Evolutionary conservation across 1,140 invertebrate genomes (phyloP), one percentile per base, ranked within the genome.

Genomic region (Drosophila pseudoananassae): DNA sequence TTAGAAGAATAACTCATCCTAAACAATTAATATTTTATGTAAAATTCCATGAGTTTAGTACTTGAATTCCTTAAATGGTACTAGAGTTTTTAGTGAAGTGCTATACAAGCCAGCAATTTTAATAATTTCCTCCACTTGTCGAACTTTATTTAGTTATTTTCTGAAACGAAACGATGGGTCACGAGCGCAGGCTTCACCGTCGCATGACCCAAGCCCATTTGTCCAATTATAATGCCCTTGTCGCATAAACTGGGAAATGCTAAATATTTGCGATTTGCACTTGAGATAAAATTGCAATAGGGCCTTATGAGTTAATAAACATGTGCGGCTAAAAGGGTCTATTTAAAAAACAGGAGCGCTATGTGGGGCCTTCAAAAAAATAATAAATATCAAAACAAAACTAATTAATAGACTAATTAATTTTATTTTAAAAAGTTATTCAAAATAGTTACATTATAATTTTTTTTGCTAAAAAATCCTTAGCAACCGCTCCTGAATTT

Each of bases 201-300:
- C 60, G 82, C 82, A 82, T 87, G 82, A 82, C 64, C 74, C 38
- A 23, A 23, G 58, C 59, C 83, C 59, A 87, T 87, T 87, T 88
- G 83, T 88, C 61, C 78, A 88, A 87, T 87, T 87, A 87, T 78
- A 82, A 66, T 59, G 74, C 68, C 38, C 78, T 65, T 74, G 60
- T 54, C 65, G 81, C 78, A 54, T 82, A 87, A 85, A 87, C 76
- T 51, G 40, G 82, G 68, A 84, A 85, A 84, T 64, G 74, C 56
- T 59, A 72, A 80, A 76, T 82, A 76, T 53, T 51, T 46, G 45
- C 36, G 82, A 87, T 87, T 78, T 88, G 78, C 70, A 75, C 70
- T 78, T 52, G 45, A 82, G 82, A 87, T 87, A 78, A 78, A 49
- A 63, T 49, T 61, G 70, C 63, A 78, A 71, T 55, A 59, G 49